Evolutionary conservation across 2,113 vertebrate species (phyloP), one percentile per base, ranked within the genome.

Genomic region (Corythaixoides concolor): DNA sequence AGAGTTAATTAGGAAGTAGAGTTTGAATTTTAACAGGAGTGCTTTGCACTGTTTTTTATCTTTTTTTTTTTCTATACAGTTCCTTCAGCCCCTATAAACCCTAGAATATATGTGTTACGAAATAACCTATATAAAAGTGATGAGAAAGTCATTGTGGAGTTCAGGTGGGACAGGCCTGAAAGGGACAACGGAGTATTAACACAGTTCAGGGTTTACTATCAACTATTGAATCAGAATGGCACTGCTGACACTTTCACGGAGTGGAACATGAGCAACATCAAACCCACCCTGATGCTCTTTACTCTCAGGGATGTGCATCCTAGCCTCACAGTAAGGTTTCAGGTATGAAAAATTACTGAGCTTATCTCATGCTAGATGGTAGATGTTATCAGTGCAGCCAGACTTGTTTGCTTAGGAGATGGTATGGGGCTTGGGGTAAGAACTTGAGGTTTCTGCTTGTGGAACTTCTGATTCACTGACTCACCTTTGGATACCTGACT

Each of bases 121-220:
- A 95, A 85, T 53, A 67, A 88, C 28, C 70, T 69, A 27, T 64
- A 55, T 14, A 17, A 11, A 66, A 81, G 55, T 47, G 85, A 91
- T 80, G 91, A 85, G 12, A 72, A 95, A 60, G 66, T 90, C 62
- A 35, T 78, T 43, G 94, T 98, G 62, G 97, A 98, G 79, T 96
- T 98, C 85, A 97, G 97, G 52, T 98, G 98, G 98, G 96, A 97
- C 89, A 94, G 90, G 27, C 98, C 98, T 77, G 89, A 95, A 76
- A 94, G 39, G 39, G 76, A 87, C 50, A 98, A 98, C 2, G 98
- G 98, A 50, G 60, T 95, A 53, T 78, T 98, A 90, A 97, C 26
- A 1, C 96, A 94, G 45, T 98, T 96, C 68, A 96, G 91, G 49
- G 80, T 98, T 94, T 95, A 93, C 85, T 98, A 98, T 69, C 97